Evolutionary conservation across 2,888 invertebrate species (phyloP).

Genomic region (Limnephilus lunatus): DNA sequence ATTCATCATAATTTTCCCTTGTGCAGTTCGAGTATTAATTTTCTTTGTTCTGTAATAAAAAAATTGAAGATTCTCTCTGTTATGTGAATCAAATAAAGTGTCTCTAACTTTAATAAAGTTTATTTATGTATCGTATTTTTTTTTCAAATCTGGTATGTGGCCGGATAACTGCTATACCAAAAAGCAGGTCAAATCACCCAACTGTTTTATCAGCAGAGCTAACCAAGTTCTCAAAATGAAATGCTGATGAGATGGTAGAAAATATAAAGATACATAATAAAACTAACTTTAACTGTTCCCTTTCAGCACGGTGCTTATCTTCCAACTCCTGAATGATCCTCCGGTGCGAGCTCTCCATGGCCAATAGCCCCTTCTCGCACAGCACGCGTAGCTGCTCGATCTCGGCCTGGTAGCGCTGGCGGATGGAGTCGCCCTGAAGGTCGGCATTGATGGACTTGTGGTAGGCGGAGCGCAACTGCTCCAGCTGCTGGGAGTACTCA

Average conservation of each 20-base stretch:
- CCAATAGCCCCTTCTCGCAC: conserved; percentile 92
- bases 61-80: too few species aligned
- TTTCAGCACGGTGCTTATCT: conserved; percentile 91
- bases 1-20: too few species aligned
- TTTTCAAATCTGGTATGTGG: too few species aligned
- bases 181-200: too few species aligned
- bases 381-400: conserved; percentile 91
- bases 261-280: background rate
- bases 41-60: too few species aligned
- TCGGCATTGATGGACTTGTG: conserved; percentile 80
- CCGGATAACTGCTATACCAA: too few species aligned
- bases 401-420: conserved; percentile 88
- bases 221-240: too few species aligned
- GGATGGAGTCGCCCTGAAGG: conserved; percentile 80
- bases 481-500: conserved; percentile 90
- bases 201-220: too few species aligned
- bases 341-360: conserved; percentile 93
- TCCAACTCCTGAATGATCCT: conserved; percentile 92
- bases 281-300: conserved; percentile 82
- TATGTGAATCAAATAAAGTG: too few species aligned
- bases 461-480: conserved; percentile 87
- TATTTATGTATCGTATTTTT: too few species aligned
- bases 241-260: background rate
- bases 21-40: too few species aligned
- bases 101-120: too few species aligned